A percentile compares a stretch with the other conserved stretches of the same genome.
Conservation (phyloP, 2,888 invertebrate species). For the Chrysodeixis includens region DNA sequence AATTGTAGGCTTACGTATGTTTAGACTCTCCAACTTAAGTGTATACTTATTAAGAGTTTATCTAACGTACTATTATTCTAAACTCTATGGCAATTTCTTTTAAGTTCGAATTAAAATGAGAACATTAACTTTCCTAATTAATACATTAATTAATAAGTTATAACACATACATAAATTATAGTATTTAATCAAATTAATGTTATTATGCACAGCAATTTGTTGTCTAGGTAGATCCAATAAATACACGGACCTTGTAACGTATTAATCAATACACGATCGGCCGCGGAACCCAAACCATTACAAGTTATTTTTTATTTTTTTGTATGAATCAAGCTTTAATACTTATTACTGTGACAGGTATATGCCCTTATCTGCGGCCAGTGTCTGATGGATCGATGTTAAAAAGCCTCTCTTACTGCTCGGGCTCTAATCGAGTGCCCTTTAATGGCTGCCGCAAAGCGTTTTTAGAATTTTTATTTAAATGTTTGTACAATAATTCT, state of each 20-base stretch:
- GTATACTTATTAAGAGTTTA: slow-evolving; percentile 14
- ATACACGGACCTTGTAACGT: slow-evolving; percentile 6
- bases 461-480: slow-evolving; percentile 69
- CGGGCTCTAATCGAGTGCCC: slow-evolving; percentile 75
- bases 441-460: slow-evolving; percentile 73
- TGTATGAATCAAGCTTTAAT: slow-evolving; percentile 75
- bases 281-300: slow-evolving; percentile 64
- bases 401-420: slow-evolving; percentile 77
- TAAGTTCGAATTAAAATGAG: neutral
- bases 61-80: neutral
- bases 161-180: neutral
- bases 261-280: slow-evolving; percentile 39
- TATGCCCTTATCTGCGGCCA: slow-evolving; percentile 78
- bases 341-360: slow-evolving; percentile 84
- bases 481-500: slow-evolving; percentile 60
- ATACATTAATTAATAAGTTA: neutral
- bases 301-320: slow-evolving; percentile 58
- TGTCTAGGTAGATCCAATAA: neutral
- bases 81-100: neutral
- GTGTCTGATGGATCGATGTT: slow-evolving; percentile 84
- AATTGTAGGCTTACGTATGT: slow-evolving; percentile 55
- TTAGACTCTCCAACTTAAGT: slow-evolving; percentile 16
- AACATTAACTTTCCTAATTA: neutral
- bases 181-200: slow-evolving; percentile 1
- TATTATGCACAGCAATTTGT: neutral